Base-by-base conservation (phyloP, 1,140 invertebrate species). In the Cyrtorhinus lividipennis region DNA sequence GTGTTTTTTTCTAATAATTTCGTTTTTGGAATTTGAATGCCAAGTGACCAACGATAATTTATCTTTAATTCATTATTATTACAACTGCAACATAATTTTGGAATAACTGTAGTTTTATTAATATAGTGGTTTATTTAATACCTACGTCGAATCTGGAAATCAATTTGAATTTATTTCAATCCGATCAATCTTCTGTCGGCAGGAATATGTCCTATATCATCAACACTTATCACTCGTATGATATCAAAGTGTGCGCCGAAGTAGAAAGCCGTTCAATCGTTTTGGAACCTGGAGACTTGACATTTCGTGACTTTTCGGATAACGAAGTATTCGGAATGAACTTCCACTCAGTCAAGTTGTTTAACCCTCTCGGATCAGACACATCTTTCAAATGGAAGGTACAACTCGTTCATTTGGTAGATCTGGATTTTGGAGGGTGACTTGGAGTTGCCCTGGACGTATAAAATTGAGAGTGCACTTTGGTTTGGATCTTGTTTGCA, bases 141-240 rank as follows among this genome's bases (percentile, higher is more conserved):
- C 38, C n/a, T 10, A 12, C 10, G 38, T 56, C 20, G 8, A 18
- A 13, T 56, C 18, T 12, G 10, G n/a, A 18, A 56, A 56, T 13
- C n/a, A 56, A 56, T 13, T 18, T 56, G n/a, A 10, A 56, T 10
- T 13, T n/a, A n/a, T n/a, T n/a, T n/a, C n/a, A n/a, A 12, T 22
- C 1, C 24, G 2, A 23, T 26, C 45, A 44, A n/a, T 62, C 62
- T 62, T n/a, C n/a, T n/a, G n/a, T n/a, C n/a, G n/a, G 13, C 62
- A 66, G 65, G 22, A 64, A 59, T 25, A 46, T 66, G 15, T 45
- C 56, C 66, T 73, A 72, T 38, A 62, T 71, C 5, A 70, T 73
- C 8, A 73, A 73, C 22, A 67, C 69, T 2, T 68, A 69, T 63
- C 68, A 72, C 26, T 67, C 63, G 0, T 71, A 68, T 60, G 66